Evolutionary conservation across 2,113 vertebrate genomes (phyloP).

Genomic region (Candoia aspera): DNA sequence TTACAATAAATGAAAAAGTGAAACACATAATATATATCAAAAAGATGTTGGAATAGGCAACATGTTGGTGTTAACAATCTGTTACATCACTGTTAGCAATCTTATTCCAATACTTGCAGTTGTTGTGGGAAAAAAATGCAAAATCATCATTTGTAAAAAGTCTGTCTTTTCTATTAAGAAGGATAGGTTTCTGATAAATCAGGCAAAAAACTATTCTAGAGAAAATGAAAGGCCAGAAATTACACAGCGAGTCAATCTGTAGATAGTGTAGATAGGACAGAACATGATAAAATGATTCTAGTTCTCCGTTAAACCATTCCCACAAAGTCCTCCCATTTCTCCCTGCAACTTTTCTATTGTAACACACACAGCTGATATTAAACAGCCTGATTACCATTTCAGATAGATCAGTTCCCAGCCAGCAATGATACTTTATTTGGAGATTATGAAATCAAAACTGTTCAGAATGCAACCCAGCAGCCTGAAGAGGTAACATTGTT

Average conservation of each 20-base stretch:
- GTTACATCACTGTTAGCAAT: neutral
- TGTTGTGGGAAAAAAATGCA: neutral
- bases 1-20: neutral
- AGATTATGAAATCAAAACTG: constrained; percentile 14
- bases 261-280: neutral
- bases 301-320: neutral
- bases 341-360: neutral
- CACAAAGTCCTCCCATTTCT: neutral
- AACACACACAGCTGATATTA: neutral
- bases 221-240: neutral
- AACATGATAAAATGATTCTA: neutral
- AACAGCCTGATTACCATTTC: neutral
- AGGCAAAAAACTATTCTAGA: neutral
- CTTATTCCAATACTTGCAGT: neutral
- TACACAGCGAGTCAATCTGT: neutral
- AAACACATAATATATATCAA: neutral
- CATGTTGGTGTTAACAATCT: neutral
- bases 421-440: neutral
- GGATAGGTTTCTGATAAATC: neutral
- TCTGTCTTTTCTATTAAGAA: neutral
- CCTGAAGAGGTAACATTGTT: neutral
- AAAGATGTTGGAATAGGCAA: neutral
- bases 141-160: neutral
- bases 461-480: constrained; percentile 45
- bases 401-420: neutral